Evolutionary conservation across 1,140 invertebrate genomes (phyloP), one percentile per base, ranked within the genome.

Genomic region (Oryzaephilus surinamensis): DNA sequence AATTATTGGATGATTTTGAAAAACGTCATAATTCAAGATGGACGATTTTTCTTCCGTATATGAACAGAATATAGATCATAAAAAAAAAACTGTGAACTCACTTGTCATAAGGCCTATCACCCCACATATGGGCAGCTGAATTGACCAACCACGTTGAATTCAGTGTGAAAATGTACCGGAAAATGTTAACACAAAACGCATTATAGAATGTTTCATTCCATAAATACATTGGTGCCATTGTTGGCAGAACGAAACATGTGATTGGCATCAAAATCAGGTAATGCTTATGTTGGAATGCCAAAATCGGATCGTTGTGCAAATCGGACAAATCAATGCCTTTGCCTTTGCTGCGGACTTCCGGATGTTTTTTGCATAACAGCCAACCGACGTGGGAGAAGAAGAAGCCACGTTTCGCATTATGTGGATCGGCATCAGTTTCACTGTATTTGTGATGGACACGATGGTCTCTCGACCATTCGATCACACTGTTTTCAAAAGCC

Each of bases 331-430:
- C 88, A n/a, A 96, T 72, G 31, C 72, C 69, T 50, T 83, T 79
- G 32, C 92, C 92, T 57, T 92, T 93, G 37, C 67, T 68, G 46
- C 74, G 85, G 10, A 96, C 81, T 33, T 90, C 79, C 0, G 86
- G 85, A 61, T 95, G 91, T 64, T 97, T 96, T 40, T 76, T 73
- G 37, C 81, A 80, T 15, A 95, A 61, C 26, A 96, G 65, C 92
- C 92, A 97, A 6, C 93, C 92, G 35, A 95, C 72, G 54, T 96
- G 92, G 0, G 92, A 73, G 62, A 96, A 97, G 70, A 96, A 96
- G 65, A 96, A 93, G 2, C 92, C 92, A 10, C 91, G 72, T 2
- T 73, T 87, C 2, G 88, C 86, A 62, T 95, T 94, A 54, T 96
- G 90, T 0, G 92, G 92, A 65, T 96, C 92, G 4, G 90, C 92